These are phyloP conservation scores for Girardinichthys multiradiatus DNA, from an alignment of 2,113 vertebrate species.

Conservation along the genomic window DNA sequence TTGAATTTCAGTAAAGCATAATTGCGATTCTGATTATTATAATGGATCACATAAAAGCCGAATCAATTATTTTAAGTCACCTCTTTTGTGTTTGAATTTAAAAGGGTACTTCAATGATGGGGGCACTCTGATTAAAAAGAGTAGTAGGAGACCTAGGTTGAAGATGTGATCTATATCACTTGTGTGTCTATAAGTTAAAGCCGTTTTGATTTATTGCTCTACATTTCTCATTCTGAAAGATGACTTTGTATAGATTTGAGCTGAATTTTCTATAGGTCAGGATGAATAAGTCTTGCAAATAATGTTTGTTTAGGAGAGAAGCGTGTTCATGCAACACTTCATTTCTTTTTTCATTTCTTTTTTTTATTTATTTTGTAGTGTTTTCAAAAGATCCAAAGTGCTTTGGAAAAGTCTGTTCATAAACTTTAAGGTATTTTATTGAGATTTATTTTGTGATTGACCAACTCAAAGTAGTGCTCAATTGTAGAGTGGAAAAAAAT, in stretches of 20 bases:
- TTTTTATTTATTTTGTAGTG: background rate
- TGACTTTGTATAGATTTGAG: slow-evolving; percentile 71
- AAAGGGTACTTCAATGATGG: slow-evolving; percentile 67
- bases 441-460: too few species aligned
- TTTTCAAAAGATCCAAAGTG: background rate
- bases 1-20: slow-evolving; percentile 68
- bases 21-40: slow-evolving; percentile 75
- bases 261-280: slow-evolving; percentile 69
- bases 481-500: too few species aligned
- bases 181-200: slow-evolving; percentile 75
- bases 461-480: too few species aligned
- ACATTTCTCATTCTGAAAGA: slow-evolving; percentile 76
- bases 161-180: slow-evolving; percentile 78
- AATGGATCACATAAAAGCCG: slow-evolving; percentile 78
- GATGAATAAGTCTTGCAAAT: slow-evolving; percentile 26
- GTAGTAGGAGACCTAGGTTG: slow-evolving; percentile 63
- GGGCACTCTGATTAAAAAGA: slow-evolving; percentile 78
- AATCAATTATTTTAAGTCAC: slow-evolving; percentile 81
- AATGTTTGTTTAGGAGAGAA: slow-evolving; percentile 28
- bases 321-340: background rate
- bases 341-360: too few species aligned
- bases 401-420: too few species aligned
- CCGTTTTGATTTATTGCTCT: slow-evolving; percentile 70
- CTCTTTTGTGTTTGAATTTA: slow-evolving; percentile 77
- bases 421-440: too few species aligned